A percentile compares a stretch with the other conserved stretches of the same genome.
phyloP scores from a whole-genome alignment of 1,140 invertebrate genomes.

The Diuraphis noxia region DNA sequence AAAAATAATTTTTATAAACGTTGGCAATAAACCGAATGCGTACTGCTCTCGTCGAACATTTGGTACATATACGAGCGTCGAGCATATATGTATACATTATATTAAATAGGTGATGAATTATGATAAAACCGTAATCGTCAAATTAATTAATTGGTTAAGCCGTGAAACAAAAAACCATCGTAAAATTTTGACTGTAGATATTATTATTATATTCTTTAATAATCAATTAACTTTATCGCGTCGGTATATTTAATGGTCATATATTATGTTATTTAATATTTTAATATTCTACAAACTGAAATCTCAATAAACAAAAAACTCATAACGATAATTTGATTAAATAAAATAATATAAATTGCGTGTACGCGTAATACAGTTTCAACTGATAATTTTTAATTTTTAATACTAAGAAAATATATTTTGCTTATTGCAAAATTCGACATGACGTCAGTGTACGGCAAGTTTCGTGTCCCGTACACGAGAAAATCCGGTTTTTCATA shows the following conservation, averaged over 20 bases:
- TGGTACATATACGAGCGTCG: neutral
- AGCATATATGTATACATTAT: neutral
- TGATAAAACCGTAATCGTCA: neutral
- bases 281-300: neutral
- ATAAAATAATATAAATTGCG: neutral
- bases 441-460: constrained; percentile 11
- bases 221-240: constrained; percentile 30
- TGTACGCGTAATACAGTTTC: neutral
- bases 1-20: neutral
- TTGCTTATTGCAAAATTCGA: constrained; percentile 11
- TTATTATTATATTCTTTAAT: constrained; percentile 10
- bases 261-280: too few species aligned
- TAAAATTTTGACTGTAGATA: neutral
- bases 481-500: constrained; percentile 25
- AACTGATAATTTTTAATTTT: neutral
- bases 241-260: neutral
- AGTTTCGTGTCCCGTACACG: neutral
- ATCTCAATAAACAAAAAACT: neutral
- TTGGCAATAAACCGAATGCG: neutral
- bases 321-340: neutral
- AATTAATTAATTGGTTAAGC: constrained; percentile 14
- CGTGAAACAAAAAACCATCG: neutral
- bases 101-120: neutral
- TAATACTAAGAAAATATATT: neutral
- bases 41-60: neutral